These are phyloP conservation scores for Pseudoatta argentina DNA, from an alignment of 1,140 invertebrate genomes.

Conservation along the genomic window DNA sequence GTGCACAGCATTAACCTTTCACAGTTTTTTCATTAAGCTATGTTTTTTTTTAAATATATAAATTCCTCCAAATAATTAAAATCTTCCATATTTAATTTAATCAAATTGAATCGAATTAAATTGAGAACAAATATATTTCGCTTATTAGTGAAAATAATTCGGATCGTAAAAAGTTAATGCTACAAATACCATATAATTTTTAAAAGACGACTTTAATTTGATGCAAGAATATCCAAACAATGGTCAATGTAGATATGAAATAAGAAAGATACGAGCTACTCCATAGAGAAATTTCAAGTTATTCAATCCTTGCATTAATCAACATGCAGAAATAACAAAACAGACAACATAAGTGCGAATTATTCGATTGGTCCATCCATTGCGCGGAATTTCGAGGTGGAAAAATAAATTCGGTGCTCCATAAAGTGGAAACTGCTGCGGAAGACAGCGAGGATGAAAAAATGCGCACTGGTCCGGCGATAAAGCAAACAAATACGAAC, in stretches of 20 bases:
- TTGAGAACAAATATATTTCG: not conserved
- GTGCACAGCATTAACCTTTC: not conserved
- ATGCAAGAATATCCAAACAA: not conserved
- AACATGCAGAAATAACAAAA: not conserved
- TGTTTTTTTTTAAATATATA: not conserved
- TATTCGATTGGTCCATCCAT: not conserved
- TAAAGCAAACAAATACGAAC: slow-evolving; percentile 35
- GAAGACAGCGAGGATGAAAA: slow-evolving; percentile 26
- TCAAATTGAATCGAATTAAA: not conserved
- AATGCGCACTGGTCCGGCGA: not conserved
- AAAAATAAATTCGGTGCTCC: not conserved
- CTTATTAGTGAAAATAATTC: not conserved
- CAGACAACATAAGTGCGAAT: not conserved
- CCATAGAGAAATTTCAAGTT: not conserved
- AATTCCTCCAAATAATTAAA: not conserved
- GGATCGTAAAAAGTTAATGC: not conserved
- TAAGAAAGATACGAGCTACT: not conserved
- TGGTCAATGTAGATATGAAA: not conserved
- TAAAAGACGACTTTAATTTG: not conserved
- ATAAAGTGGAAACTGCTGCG: not conserved
- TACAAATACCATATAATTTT: not conserved
- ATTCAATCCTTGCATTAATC: not conserved
- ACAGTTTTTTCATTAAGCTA: not conserved
- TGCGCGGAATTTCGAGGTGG: not conserved
- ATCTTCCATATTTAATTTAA: not conserved